Evolutionary conservation across 2,113 vertebrate genomes (phyloP).

Genomic region (Takifugu flavidus): DNA sequence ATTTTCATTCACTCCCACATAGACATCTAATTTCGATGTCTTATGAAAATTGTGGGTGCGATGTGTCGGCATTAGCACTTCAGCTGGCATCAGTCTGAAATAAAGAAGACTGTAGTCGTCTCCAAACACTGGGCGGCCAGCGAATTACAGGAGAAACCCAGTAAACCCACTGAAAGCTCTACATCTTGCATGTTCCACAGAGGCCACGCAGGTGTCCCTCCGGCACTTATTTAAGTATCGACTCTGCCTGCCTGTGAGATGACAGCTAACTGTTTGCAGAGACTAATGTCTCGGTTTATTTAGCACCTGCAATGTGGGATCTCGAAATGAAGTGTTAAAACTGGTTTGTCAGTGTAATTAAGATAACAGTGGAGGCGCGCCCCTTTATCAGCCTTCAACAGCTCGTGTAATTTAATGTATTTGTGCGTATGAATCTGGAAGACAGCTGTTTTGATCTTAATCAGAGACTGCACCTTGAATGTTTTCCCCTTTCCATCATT

Average conservation of each 20-base stretch:
- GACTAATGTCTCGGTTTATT: conserved; percentile 5
- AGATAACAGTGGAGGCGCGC: background rate
- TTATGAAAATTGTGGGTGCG: background rate
- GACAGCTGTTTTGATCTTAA: no score
- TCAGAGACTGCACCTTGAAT: no score
- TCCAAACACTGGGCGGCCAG: conserved; percentile 13
- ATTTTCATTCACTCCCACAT: background rate
- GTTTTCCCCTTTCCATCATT: no score
- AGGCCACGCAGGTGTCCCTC: conserved; percentile 9
- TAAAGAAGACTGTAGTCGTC: conserved; percentile 13
- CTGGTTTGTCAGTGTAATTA: conserved; percentile 3
- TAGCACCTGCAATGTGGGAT: background rate
- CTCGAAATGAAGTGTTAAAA: conserved; percentile 1
- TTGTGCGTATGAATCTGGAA: background rate
- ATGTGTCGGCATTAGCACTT: conserved; percentile 49
- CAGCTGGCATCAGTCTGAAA: conserved; percentile 26
- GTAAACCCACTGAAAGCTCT: conserved; percentile 11
- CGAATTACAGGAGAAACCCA: background rate
- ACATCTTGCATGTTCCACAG: conserved; percentile 33
- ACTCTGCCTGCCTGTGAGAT: background rate
- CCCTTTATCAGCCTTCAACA: no score
- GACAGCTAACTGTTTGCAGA: conserved; percentile 1
- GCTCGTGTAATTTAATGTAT: background rate
- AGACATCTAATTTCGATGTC: background rate
- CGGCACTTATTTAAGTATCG: conserved; percentile 1